Conservation (phyloP, 2,797 vertebrate genomes). For the Heteromormyrus szaboi region DNA sequence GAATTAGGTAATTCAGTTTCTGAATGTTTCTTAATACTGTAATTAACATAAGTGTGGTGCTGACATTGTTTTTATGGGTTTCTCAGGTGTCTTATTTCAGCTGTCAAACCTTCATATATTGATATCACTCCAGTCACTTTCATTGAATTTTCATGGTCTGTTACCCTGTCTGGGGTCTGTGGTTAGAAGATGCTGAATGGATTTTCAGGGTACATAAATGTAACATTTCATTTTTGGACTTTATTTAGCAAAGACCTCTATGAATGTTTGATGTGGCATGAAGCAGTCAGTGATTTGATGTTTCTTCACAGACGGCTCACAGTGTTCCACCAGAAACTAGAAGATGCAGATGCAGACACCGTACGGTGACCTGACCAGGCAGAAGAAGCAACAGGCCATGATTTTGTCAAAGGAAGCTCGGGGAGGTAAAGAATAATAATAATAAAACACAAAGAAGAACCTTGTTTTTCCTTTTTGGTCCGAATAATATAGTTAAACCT, state of each 20-base stretch:
- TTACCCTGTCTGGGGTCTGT: neutral
- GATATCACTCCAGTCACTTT: neutral
- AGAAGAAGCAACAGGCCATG: conserved; percentile 58
- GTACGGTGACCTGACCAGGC: conserved; percentile 41
- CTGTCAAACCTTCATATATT: neutral
- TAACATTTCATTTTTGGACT: neutral
- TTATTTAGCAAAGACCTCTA: neutral
- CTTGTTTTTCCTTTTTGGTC: neutral
- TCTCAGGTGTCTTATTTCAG: neutral
- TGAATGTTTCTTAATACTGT: neutral
- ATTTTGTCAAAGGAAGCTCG: conserved; percentile 55
- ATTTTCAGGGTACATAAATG: neutral
- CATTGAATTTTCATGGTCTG: neutral
- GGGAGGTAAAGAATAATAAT: conserved; percentile 54
- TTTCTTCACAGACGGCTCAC: neutral
- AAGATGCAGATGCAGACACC: conserved; percentile 54
- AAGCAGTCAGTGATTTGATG: neutral
- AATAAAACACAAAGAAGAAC: neutral
- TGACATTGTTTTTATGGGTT: neutral
- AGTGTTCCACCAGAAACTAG: neutral
- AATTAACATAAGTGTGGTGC: neutral
- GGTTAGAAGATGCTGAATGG: neutral
- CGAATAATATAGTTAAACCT: neutral
- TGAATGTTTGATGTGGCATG: neutral
- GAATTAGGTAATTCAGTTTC: neutral